These are phyloP conservation scores for Acromyrmex echinatior DNA, from an alignment of 1,140 invertebrate species.

Conservation along the genomic window DNA sequence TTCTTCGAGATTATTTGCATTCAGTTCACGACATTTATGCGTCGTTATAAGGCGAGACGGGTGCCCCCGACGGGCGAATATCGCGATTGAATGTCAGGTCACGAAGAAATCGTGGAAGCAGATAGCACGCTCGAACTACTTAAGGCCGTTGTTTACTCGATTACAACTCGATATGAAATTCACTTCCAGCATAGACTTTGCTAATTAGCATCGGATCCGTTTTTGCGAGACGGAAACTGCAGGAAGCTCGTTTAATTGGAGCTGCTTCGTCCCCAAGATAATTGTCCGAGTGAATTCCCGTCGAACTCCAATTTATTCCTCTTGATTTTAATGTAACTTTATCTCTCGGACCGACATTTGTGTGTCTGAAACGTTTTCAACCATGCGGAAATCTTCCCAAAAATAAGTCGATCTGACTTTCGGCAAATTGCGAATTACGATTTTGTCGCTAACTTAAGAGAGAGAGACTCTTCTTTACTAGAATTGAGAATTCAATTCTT, in stretches of 20 bases:
- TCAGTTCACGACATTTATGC: conserved; percentile 58
- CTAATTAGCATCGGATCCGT: conserved; percentile 68
- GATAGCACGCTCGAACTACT: conserved; percentile 56
- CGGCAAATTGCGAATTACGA: conserved; percentile 40
- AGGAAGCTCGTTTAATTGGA: conserved; percentile 68
- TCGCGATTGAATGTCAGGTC: conserved; percentile 63
- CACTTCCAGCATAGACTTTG: conserved; percentile 70
- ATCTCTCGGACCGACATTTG: conserved; percentile 22
- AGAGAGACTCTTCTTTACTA: background rate
- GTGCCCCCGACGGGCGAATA: conserved; percentile 21
- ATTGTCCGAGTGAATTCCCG: conserved; percentile 66
- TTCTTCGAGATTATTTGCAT: conserved; percentile 54
- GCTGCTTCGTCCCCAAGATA: conserved; percentile 64
- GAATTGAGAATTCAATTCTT: conserved; percentile 10
- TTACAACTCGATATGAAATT: conserved; percentile 68
- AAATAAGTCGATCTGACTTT: conserved; percentile 46
- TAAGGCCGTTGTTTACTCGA: conserved; percentile 61
- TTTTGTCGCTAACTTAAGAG: conserved; percentile 25
- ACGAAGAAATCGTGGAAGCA: conserved; percentile 61
- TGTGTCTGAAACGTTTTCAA: conserved; percentile 8
- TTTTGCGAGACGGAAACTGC: conserved; percentile 57
- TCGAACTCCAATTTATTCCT: conserved; percentile 66
- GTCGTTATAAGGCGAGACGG: conserved; percentile 53
- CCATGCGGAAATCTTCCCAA: conserved; percentile 40
- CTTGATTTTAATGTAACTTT: conserved; percentile 66